phyloP scores from a whole-genome alignment of 2,888 invertebrate genomes.

The Hypercompe scribonia region DNA sequence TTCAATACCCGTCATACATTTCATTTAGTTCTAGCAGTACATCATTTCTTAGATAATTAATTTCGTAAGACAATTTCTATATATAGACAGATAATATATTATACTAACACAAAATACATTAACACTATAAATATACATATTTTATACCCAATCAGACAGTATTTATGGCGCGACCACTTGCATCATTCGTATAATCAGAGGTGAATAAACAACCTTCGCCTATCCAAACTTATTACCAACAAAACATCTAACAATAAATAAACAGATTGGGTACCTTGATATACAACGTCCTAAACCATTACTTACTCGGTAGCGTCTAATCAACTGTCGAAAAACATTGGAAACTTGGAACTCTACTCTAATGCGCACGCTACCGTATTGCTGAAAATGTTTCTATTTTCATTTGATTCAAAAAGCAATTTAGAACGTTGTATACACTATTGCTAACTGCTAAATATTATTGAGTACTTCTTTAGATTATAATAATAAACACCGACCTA shows the following conservation, averaged over 20 bases:
- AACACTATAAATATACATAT: background rate
- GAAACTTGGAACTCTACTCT: constrained; percentile 1
- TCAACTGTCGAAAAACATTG: constrained; percentile 18
- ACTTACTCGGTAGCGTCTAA: constrained; percentile 21
- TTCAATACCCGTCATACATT: too few species aligned
- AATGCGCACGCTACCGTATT: background rate
- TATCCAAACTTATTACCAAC: constrained; percentile 4
- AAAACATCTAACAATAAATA: constrained; percentile 16
- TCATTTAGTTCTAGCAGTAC: too few species aligned
- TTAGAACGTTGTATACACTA: constrained; percentile 4
- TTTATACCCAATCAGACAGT: background rate
- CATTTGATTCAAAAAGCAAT: constrained; percentile 20
- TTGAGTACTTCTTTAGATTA: too few species aligned
- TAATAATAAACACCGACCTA: too few species aligned
- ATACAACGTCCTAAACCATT: constrained; percentile 20
- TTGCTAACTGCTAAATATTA: too few species aligned
- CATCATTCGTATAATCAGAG: background rate
- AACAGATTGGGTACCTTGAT: constrained; percentile 13
- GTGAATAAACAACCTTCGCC: constrained; percentile 1
- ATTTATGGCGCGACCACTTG: background rate
- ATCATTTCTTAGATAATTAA: too few species aligned
- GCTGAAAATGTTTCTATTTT: background rate
- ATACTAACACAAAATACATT: too few species aligned
- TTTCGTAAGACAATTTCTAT: too few species aligned
- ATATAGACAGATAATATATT: too few species aligned